These are phyloP conservation scores for Coregonus suidteri DNA, from an alignment of 2,797 vertebrate genomes.

Conservation along the genomic window DNA sequence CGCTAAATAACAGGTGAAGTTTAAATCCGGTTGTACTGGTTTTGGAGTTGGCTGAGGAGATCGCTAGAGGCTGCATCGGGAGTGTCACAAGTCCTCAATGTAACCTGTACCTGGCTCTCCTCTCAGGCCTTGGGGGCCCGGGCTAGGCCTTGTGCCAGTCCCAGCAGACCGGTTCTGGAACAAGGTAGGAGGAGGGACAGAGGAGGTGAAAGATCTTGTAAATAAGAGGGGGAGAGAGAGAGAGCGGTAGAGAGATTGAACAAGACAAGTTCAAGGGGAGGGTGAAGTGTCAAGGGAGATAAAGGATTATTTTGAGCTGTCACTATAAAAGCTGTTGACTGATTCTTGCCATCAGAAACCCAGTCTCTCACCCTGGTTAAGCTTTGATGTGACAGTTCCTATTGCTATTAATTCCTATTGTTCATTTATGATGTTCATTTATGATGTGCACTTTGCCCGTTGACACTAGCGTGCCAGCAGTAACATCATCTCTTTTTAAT, in stretches of 20 bases:
- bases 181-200: neutral
- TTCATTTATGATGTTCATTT: neutral
- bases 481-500: neutral
- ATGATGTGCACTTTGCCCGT: neutral
- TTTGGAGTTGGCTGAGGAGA: constrained; percentile 32
- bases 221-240: neutral
- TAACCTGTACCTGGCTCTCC: constrained; percentile 31
- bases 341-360: constrained; percentile 27
- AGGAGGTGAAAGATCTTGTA: neutral
- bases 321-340: constrained; percentile 22
- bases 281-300: constrained; percentile 11
- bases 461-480: neutral
- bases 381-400: constrained; percentile 1
- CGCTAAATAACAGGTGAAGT: constrained; percentile 41
- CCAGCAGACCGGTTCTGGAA: neutral
- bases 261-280: neutral
- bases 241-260: no score
- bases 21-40: constrained; percentile 60
- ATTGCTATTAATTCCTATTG: neutral
- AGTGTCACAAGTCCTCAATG: constrained; percentile 5
- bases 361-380: neutral
- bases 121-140: neutral
- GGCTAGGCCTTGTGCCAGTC: constrained; percentile 8
- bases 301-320: neutral
- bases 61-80: constrained; percentile 24